Base-by-base conservation (phyloP, 2,888 invertebrate genomes). In the Cheilosia pagana region DNA sequence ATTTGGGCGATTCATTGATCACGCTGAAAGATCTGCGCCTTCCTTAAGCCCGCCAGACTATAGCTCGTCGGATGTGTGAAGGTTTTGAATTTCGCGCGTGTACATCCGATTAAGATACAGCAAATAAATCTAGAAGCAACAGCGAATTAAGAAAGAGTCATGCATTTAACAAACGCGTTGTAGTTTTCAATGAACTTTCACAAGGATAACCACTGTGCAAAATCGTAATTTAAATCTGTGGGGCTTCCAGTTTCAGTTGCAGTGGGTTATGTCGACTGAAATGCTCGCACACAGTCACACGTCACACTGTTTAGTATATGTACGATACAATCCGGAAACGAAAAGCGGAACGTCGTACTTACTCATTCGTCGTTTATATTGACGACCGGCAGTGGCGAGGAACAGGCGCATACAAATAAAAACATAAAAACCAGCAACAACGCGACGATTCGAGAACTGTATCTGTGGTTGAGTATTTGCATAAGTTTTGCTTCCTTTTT, bases 151-250 rank as follows among this genome's bases (percentile, higher is more conserved):
- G 39, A 14, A 59, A 50, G 31, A 81, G 39, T 65, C 76, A 52
- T 71, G 59, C 59, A 35, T 78, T 65, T 65, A 74, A 68, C 63
- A 57, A 78, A 59, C 48, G 71, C 75, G 65, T 75, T 75, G 75
- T 67, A 31, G 75, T 85, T 81, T 85, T 65, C 85, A 85, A 81
- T 85, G 85, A 85, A 85, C 85, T 85, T 85, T 81, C 75, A 85
- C 70, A 85, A 85, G 85, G 85, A 85, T 85, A 85, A 85, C 85
- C 81, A 50, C 79, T 85, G 63, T 25, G 25, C 67, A 25, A 39
- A 52, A 41, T 71, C 60, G 31, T 39, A 39, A 28, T 59, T 52
- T 16, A 45, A 59, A 25, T 16, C 43, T 23, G 35, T 52, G 41
- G 39, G 25, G 16, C 43, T 45, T 43, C 16, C 63, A 74, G 68